Base-by-base conservation (phyloP, 1,140 invertebrate species). In the Whitmania pigra region DNA sequence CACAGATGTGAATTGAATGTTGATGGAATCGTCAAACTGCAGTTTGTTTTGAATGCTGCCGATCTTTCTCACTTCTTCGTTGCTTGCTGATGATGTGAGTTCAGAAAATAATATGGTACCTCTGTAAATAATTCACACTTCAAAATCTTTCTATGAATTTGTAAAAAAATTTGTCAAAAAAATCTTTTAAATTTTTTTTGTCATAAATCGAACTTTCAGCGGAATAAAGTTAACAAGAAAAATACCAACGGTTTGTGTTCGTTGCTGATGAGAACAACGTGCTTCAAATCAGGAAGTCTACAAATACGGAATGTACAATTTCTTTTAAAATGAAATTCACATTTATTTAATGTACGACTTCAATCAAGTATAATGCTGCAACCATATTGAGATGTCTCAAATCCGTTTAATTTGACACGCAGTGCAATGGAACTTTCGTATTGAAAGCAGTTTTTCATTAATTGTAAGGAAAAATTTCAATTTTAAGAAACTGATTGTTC, bases 1-100 rank as follows among this genome's bases (percentile, higher is more conserved):
- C 77, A 82, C 82, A 0, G 92, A 94, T 0, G 92, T 94, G 75
- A 94, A 93, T 78, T 93, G 90, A 75, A 94, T 88, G 77, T 90
- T 89, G 72, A 86, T 87, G 0, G 87, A 85, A 27, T 87, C 86
- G 77, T 89, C 86, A 17, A 89, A 87, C 68, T 86, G 86, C 5
- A 91, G 81, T 20, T 80, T 77, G 66, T 80, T 74, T 75, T 85
- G 81, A 15, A 85, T 72, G 60, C 83, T 78, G 72, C 82, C 73
- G 36, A 87, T 31, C 22, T 53, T 49, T 67, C 40, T 31, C 27
- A 72, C 31, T 31, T 63, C 25, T 17, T 57, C 71, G 40, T 66
- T 68, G 49, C 29, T 69, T 53, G 55, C 72, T 53, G 66, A 43
- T 18, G 31, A 27, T 22, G 69, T 7, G 60, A 73, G 55, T 20